Conservation (phyloP, 2,113 vertebrate species). For the Chionomys nivalis region DNA sequence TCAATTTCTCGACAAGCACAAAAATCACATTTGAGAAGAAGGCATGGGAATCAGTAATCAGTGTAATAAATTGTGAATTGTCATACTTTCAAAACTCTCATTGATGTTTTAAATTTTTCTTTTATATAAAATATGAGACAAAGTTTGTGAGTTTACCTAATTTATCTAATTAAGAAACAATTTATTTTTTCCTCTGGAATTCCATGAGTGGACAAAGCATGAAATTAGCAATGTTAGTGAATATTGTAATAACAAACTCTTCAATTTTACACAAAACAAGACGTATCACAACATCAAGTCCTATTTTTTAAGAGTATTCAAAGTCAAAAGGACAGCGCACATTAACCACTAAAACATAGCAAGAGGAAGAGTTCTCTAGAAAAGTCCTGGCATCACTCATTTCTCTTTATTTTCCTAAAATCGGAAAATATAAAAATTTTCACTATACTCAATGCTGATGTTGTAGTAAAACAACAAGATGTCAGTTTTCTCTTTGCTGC, state of each 20-base stretch:
- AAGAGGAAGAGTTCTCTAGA: not conserved
- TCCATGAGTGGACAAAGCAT: not conserved
- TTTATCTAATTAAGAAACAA: not conserved
- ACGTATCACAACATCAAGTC: not conserved
- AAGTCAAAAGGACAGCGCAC: not conserved
- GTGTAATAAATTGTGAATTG: not conserved
- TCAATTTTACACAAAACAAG: not conserved
- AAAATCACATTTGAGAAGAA: constrained; percentile 44
- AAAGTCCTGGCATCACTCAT: not conserved
- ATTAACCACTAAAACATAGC: not conserved
- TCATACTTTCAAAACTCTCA: not conserved
- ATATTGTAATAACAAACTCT: not conserved
- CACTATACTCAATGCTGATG: not conserved
- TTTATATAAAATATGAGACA: not conserved
- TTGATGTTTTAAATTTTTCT: not conserved
- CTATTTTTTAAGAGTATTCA: not conserved
- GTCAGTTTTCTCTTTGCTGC: not conserved
- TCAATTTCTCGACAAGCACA: constrained; percentile 1
- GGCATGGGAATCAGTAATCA: not conserved
- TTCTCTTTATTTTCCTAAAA: not conserved
- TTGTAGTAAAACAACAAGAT: not conserved
- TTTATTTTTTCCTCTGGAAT: not conserved
- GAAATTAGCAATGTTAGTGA: not conserved
- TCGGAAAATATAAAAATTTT: not conserved
- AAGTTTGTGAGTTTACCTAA: not conserved